Percentiles rank a stretch among this genome's conserved stretches.
phyloP scores from a whole-genome alignment of 2,113 vertebrate genomes.

The Tinamus guttatus region DNA sequence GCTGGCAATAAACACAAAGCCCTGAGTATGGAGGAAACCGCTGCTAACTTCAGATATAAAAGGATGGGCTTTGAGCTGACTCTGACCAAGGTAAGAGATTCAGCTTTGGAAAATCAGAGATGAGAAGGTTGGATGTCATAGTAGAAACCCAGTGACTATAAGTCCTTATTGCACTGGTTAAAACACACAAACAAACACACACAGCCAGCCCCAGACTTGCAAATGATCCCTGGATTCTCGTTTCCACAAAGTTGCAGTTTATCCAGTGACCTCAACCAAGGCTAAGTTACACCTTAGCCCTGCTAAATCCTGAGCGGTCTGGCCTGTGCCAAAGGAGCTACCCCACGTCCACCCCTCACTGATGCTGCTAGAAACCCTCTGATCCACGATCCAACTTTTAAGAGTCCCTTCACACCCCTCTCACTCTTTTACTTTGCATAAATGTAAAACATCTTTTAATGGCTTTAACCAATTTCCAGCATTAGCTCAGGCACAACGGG shows the following conservation, averaged over 20 bases:
- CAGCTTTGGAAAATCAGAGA: neutral
- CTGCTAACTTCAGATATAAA: neutral
- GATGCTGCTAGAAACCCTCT: neutral
- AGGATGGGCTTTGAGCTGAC: neutral
- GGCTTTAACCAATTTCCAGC: neutral
- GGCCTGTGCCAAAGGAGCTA: neutral
- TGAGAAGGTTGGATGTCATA: accelerated
- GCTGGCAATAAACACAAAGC: accelerated
- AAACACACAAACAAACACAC: neutral
- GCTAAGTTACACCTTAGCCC: neutral
- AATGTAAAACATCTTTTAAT: neutral
- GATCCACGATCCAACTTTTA: neutral
- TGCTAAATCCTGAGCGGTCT: too few relatives aligned
- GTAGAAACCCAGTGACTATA: neutral
- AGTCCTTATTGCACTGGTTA: neutral
- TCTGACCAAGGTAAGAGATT: neutral
- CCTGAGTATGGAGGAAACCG: neutral
- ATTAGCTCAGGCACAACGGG: neutral
- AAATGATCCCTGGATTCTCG: neutral
- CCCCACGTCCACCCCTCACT: neutral
- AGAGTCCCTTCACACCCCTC: neutral
- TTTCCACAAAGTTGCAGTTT: neutral
- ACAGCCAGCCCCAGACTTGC: neutral
- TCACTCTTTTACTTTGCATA: neutral
- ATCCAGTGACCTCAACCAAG: neutral